Base-by-base conservation (phyloP, 2,113 vertebrate genomes). In the Urocynchramus pylzowi region DNA sequence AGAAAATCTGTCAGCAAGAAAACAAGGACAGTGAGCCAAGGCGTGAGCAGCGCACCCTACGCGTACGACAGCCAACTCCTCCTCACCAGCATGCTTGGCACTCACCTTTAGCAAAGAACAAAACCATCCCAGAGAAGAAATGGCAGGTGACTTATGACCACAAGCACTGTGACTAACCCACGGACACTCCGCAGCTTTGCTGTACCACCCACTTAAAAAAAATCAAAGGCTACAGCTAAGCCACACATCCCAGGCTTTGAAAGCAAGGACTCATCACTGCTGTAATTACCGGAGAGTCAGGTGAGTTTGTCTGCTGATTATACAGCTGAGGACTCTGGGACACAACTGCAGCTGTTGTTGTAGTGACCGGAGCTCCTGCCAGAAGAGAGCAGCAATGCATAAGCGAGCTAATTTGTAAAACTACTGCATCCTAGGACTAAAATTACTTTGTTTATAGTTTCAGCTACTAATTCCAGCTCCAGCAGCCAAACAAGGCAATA, bases 261-360 rank as follows among this genome's bases (percentile, higher is more conserved):
- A 95, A 89, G 60, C 27, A 52, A 80, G 59, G 16, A 93, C n/a
- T 86, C 77, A 71, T 70, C 10, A 95, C 45, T 26, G 63, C 45
- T 78, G 37, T 52, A 95, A 87, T 96, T 98, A 99, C 99, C 98
- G 99, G 98, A 87, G 99, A 97, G 97, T 98, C 95, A 96, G 98
- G 96, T 95, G 99, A 89, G 94, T 97, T 97, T 97, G 98, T 87
- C n/a, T 99, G 98, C 63, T 99, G 99, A 97, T 98, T 98, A 89
- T 99, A 99, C 30, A 99, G 98, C 90, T 99, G 99, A 33, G 99
- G 98, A 87, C 97, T 98, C 96, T 99, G 99, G 84, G 99, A 98
- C 52, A 99, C 99, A 16, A 99, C 99, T n/a, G 99, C 99, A 37
- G 98, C 98, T 65, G 98, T 98, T 69, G 98, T 98, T 37, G 98